phyloP scores from a whole-genome alignment of 2,113 vertebrate genomes.

The Psittacara wagleri region DNA sequence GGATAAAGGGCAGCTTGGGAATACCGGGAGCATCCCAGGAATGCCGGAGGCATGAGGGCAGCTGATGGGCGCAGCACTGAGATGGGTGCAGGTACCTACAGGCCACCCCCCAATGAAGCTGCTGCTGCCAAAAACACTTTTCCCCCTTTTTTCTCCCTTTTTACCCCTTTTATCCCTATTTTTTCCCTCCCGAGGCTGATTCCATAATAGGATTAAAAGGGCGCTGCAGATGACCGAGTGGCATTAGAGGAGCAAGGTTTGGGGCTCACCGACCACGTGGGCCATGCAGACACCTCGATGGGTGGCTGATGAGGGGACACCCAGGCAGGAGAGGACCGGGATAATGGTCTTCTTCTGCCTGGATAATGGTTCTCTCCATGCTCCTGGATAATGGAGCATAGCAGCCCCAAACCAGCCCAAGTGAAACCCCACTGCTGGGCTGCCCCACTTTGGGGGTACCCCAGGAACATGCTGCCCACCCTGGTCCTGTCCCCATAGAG shows the following conservation, averaged over 20 bases:
- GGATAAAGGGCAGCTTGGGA: not conserved
- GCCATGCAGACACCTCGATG: not conserved
- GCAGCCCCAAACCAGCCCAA: not conserved
- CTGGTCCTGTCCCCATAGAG: not conserved
- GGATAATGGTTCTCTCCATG: not conserved
- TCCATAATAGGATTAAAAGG: conserved; percentile 65
- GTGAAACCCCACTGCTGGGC: not conserved
- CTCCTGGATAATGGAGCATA: not conserved
- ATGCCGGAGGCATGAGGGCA: not conserved
- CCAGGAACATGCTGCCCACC: not conserved
- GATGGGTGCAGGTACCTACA: not conserved
- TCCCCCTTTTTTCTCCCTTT: rapidly evolving
- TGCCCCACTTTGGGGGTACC: not conserved
- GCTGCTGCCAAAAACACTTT: not conserved
- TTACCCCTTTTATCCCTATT: not conserved
- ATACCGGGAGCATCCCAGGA: not conserved
- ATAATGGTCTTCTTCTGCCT: not conserved
- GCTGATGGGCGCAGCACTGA: not conserved
- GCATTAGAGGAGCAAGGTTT: not conserved
- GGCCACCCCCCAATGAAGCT: not conserved
- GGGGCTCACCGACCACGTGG: too few species aligned
- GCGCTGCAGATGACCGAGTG: not conserved
- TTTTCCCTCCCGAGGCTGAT: not conserved
- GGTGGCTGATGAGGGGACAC: not conserved
- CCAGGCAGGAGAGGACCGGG: not conserved